These are phyloP conservation scores for Zeus faber DNA, from an alignment of 2,113 vertebrate genomes.

Conservation along the genomic window DNA sequence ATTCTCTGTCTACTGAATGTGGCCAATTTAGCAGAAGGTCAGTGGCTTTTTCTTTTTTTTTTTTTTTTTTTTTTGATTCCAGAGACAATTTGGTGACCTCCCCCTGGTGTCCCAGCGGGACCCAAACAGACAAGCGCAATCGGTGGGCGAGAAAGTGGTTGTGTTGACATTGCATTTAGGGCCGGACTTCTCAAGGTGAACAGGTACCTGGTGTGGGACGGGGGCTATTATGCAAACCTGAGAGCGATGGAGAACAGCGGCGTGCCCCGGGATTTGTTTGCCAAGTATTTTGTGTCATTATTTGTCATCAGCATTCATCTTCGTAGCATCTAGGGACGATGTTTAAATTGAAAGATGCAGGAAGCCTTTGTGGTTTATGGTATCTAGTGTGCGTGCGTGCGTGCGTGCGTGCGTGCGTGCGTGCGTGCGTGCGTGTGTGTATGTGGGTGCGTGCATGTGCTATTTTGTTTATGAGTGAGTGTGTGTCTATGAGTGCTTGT, in stretches of 20 bases:
- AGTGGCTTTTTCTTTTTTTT: constrained; percentile 55
- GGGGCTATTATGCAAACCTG: constrained; percentile 71
- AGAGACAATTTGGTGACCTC: constrained; percentile 79
- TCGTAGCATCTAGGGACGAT: constrained; percentile 30
- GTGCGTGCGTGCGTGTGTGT: background rate
- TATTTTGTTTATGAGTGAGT: constrained; percentile 1
- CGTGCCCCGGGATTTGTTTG: constrained; percentile 38
- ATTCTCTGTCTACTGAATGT: constrained; percentile 75
- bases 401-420: background rate
- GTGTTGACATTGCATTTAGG: constrained; percentile 60
- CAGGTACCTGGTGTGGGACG: constrained; percentile 59
- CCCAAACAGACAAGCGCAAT: constrained; percentile 52
- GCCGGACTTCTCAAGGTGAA: constrained; percentile 70
- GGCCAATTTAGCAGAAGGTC: constrained; percentile 78
- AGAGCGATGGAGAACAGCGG: constrained; percentile 10
- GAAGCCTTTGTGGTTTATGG: constrained; percentile 26
- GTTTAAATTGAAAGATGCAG: constrained; percentile 50
- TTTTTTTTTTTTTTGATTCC: constrained; percentile 29
- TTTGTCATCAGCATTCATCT: constrained; percentile 38
- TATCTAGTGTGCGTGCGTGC: constrained; percentile 7
- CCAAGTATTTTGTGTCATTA: constrained; percentile 41
- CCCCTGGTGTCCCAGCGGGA: constrained; percentile 68
- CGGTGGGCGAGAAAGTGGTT: constrained; percentile 43
- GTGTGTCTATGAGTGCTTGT: constrained; percentile 3
- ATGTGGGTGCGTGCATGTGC: background rate